phyloP scores from a whole-genome alignment of 2,113 vertebrate genomes.

The Scytalopus superciliaris region DNA sequence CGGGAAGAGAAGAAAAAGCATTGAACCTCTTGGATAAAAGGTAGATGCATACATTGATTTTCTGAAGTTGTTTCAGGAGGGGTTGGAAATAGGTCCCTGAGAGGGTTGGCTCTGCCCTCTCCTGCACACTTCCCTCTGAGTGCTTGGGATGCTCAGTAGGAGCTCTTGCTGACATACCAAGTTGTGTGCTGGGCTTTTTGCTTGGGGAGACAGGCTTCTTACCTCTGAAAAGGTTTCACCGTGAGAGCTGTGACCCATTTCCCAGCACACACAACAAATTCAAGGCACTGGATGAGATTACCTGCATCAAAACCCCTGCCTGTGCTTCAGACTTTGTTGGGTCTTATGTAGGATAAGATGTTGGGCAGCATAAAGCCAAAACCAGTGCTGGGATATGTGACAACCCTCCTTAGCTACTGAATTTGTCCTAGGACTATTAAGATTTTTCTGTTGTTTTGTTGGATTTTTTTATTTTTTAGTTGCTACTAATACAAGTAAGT shows the following conservation, averaged over 20 bases:
- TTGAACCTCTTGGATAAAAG: neutral
- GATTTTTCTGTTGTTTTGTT: neutral
- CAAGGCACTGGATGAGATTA: neutral
- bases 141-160: neutral
- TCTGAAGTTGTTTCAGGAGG: neutral
- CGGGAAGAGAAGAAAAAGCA: neutral
- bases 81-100: neutral
- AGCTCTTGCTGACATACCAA: accelerated
- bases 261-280: neutral
- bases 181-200: neutral
- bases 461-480: neutral
- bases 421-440: neutral
- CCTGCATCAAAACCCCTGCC: neutral
- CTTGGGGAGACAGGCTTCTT: neutral
- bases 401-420: neutral
- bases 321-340: neutral
- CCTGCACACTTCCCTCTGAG: accelerated
- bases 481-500: neutral
- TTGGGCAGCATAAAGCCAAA: neutral
- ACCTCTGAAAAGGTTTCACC: neutral
- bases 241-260: neutral
- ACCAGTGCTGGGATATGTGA: neutral
- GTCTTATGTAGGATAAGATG: neutral
- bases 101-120: neutral
- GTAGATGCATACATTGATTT: neutral